phyloP scores from a whole-genome alignment of 2,113 vertebrate genomes.

The Agapornis roseicollis region DNA sequence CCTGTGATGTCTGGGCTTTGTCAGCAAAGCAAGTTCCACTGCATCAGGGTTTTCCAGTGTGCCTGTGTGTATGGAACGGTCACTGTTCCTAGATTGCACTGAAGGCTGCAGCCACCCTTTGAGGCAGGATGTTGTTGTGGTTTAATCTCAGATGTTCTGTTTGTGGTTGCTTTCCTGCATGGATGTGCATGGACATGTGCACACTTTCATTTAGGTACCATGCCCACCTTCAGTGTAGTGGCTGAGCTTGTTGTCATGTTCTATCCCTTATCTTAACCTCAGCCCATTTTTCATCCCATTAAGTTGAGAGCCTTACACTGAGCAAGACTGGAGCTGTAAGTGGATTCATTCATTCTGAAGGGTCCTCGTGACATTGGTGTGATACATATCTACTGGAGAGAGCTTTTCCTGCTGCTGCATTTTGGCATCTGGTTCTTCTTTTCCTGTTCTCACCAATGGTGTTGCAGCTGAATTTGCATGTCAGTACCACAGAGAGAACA shows the following conservation, averaged over 20 bases:
- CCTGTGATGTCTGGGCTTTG: not conserved
- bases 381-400: not conserved
- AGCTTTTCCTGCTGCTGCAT: not conserved
- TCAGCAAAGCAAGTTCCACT: not conserved
- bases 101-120: not conserved
- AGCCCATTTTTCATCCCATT: not conserved
- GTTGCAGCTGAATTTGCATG: not conserved
- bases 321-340: not conserved
- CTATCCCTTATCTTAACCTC: not conserved
- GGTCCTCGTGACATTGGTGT: not conserved
- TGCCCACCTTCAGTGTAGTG: not conserved
- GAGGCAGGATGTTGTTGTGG: not conserved
- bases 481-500: not conserved
- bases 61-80: not conserved
- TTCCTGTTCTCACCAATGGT: not conserved
- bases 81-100: not conserved
- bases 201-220: not conserved
- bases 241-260: not conserved
- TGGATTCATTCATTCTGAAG: not conserved
- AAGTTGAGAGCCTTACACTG: not conserved
- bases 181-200: rapidly evolving
- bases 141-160: not conserved
- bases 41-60: not conserved
- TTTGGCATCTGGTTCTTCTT: not conserved
- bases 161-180: too few relatives aligned